Evolutionary conservation across 2,797 vertebrate genomes (phyloP), one percentile per base, ranked within the genome.

Genomic region (Eidolon dupreanum): DNA sequence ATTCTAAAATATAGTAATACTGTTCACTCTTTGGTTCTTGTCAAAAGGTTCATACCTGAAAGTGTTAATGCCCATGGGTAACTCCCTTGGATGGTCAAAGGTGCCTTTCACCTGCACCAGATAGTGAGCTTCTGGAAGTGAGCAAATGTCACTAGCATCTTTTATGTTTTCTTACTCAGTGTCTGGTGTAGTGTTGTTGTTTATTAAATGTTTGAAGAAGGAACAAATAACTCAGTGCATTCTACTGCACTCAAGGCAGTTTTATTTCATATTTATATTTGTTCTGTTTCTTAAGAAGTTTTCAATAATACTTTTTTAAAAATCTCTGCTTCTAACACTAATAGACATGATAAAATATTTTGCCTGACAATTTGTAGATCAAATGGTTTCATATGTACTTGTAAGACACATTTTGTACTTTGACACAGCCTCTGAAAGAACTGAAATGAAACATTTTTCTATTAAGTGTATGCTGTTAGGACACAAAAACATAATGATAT

Each of bases 351-450:
- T 77, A 31, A 63, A 70, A 49, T 43, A 43, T 88, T 85, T 94
- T 78, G 43, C 12, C n/a, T 78, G 15, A 73, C 31, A 96, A 93
- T 94, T 91, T 88, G 24, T 85, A 91, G 46, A 82, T 73, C 17
- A 73, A 93, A 46, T 93, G 10, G 22, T 81, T 89, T 93, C 65
- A 87, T 6, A 74, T 61, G 57, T 95, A 92, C 84, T 93, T 95
- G 6, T 75, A 82, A 82, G 63, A 91, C 87, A 63, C 73, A 81
- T 65, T 94, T 87, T 94, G 61, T 92, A 57, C 75, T 93, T 93
- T 93, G 11, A 33, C 13, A 75, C 2, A 51, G 33, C 22, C 36
- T 93, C 77, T 6, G 75, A 84, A 93, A 95, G 15, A 33, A 10
- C 33, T 95, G 41, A 31, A 81, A 92, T 66, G 53, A 79, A 95